phyloP scores from a whole-genome alignment of 1,140 invertebrate species.

The Myzus persicae region DNA sequence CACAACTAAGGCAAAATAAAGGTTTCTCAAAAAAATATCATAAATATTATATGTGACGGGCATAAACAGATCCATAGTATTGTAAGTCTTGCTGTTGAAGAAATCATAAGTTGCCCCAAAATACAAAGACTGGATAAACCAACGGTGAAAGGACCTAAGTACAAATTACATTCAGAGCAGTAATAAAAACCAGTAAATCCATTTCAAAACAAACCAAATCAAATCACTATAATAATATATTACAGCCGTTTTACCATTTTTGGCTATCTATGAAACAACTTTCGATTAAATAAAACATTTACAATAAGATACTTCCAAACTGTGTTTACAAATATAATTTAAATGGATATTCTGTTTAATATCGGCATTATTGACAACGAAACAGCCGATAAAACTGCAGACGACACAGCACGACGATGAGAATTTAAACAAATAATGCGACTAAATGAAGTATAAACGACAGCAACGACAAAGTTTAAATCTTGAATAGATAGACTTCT shows the following conservation, averaged over 20 bases:
- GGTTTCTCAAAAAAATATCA: not conserved
- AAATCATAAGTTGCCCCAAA: not conserved
- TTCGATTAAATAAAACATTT: not conserved
- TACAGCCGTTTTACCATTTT: not conserved
- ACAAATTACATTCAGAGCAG: not conserved
- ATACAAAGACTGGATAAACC: not conserved
- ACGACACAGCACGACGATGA: not conserved
- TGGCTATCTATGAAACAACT: not conserved
- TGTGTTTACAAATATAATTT: not conserved
- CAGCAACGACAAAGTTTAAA: not conserved
- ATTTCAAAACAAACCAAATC: not conserved
- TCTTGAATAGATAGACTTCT: not conserved
- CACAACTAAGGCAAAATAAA: not conserved
- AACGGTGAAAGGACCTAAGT: not conserved
- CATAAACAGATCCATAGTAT: not conserved
- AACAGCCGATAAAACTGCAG: not conserved
- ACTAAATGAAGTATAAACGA: not conserved
- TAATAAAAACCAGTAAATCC: not conserved
- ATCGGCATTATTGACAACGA: not conserved
- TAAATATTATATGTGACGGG: not conserved
- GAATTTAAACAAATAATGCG: not conserved
- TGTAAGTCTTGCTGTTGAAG: not conserved
- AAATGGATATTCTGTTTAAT: not conserved
- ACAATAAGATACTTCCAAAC: not conserved
- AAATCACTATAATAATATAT: not conserved